Base-by-base conservation (phyloP, 23 tunicate species). In the Aplidium turbinatum region DNA sequence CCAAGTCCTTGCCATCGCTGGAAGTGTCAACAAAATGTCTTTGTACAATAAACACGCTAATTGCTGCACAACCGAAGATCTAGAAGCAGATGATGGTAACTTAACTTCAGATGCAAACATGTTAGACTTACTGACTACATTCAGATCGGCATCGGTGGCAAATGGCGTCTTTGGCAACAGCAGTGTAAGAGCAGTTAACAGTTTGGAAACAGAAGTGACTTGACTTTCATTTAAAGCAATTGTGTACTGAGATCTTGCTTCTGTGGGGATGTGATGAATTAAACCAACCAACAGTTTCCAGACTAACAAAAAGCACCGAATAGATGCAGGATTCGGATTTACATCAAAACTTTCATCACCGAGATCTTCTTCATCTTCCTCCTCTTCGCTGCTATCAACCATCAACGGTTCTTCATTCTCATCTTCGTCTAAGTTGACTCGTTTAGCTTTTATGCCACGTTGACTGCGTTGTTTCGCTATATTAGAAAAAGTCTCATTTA, bases 11-110 rank as follows among this genome's bases (percentile, higher is more conserved):
- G 69, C 76, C 6, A 73, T 18, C 9, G 77, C 97, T 4, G 97
- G 97, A 54, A 79, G 35, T 21, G 38, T 40, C 3, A 32, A 31
- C 36, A 91, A 62, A 0, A 91, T 24, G 39, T 91, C 84, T 54
- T 79, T 91, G 82, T 83, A 91, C 35, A 81, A 38, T 0, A 63
- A 73, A 35, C 89, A 83, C 1, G 86, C 81, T 0, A 84, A 21
- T 69, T 91, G 97, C 39, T 85, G 68, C 3, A 73, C 35, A 13
- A 36, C 32, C 18, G 27, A 33, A 16, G 33, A 28, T 36, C 67
- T 68, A 21, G 47, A 4, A 3, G 0, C 9, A 16, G 64, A n/a
- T 4, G 5, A 29, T 3, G 5, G 47, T 52, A 67, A 23, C 20
- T 83, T 76, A 0, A 76, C 6, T 19, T 83, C 76, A 1, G 18